Evolutionary conservation across 2,888 invertebrate genomes (phyloP), one percentile per base, ranked within the genome.

Genomic region (Tenthredo livida): DNA sequence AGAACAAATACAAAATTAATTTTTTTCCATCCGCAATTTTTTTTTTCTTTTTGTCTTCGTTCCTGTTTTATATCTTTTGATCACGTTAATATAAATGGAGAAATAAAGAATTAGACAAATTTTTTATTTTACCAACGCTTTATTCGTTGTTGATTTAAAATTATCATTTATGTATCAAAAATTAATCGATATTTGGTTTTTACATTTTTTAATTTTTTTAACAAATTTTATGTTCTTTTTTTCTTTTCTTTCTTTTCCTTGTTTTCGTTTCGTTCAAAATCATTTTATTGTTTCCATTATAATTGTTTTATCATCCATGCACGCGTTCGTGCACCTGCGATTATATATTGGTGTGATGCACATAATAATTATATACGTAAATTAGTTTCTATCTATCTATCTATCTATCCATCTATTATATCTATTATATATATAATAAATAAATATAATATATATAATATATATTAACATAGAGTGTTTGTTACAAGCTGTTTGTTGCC

Each of bases 321-420:
- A 37, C 40, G 15, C 9, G 21, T 89, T 88, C 85, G 85, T 88
- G 90, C 91, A 90, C 90, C 87, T 88, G 89, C 89, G 89, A 89
- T 77, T 77, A 88, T 86, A 90, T 89, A 90, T 91, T 90, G 89
- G 89, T 88, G 91, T 90, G 89, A 90, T 85, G 90, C 91, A 90
- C 90, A 88, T 87, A 72, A 84, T 85, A 87, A 77, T 86, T 86
- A 73, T 43, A n/a, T 43, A n/a, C 21, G 43, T 43, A 40, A 67
- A 29, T 67, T 25, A 21, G 21, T 67, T 21, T 67, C 67, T 67
- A 67, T 21, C 10, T 67, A 67, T 67, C 25, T 67, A 65, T 65
- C 21, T 65, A 65, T 65, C 29, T 70, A n/a, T 37, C n/a, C 37
- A 33, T 29, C 6, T 65, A 21, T 65, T 10, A 67, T 29, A 25